A percentile compares a stretch with the other conserved stretches of the same genome.
These are phyloP conservation scores for Heteronetta atricapilla DNA, from an alignment of 2,113 vertebrate genomes.

Conservation along the genomic window DNA sequence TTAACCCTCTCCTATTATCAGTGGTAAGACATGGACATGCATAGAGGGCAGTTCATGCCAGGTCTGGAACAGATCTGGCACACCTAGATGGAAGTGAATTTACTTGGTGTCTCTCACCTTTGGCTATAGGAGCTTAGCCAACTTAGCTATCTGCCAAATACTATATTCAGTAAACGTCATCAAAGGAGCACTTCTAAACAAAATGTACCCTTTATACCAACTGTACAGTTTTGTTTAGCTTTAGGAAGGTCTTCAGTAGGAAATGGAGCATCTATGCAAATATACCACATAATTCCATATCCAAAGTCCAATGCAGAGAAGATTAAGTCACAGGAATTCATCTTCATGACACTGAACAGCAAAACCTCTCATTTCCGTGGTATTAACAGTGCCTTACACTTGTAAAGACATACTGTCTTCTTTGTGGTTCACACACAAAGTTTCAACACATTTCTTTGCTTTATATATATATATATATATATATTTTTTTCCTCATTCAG, in stretches of 20 bases:
- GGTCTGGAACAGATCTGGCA: neutral
- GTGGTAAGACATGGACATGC: neutral
- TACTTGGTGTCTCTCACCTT: neutral
- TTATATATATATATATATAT: neutral
- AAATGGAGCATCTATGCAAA: neutral
- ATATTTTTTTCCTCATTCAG: neutral
- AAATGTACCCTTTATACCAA: neutral
- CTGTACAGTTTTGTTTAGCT: neutral
- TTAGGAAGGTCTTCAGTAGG: neutral
- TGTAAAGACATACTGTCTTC: neutral
- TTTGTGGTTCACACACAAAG: neutral
- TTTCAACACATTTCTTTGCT: neutral
- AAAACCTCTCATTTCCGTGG: neutral
- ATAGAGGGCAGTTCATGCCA: neutral
- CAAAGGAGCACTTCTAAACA: neutral
- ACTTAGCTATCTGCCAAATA: neutral
- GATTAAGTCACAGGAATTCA: neutral
- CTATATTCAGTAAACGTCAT: neutral
- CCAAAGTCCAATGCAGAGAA: neutral
- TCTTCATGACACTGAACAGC: neutral
- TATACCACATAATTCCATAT: neutral
- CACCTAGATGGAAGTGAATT: neutral
- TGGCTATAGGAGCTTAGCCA: neutral
- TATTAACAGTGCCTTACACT: neutral
- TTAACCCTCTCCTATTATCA: neutral